A percentile compares a stretch with the other conserved stretches of the same genome.
phyloP scores from a whole-genome alignment of 1,140 invertebrate species.

The Alviniconcha marisindica region DNA sequence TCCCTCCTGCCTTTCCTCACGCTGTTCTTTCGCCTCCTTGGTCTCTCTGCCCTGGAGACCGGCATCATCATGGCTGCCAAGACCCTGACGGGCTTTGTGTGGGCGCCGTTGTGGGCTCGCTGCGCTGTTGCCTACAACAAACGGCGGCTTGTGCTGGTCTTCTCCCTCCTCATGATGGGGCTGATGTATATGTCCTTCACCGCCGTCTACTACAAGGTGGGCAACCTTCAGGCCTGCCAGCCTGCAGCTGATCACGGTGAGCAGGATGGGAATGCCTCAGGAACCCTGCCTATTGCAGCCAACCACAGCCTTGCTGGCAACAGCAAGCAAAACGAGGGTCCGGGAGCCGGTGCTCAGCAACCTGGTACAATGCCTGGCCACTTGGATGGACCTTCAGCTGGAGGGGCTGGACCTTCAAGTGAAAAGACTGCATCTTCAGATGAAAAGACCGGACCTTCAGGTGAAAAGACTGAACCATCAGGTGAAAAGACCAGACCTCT shows the following conservation, averaged over 20 bases:
- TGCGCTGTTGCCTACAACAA: constrained; percentile 66
- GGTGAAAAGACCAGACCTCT: too few species aligned
- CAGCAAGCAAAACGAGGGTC: too few species aligned
- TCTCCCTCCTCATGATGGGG: constrained; percentile 68
- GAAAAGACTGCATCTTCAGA: too few species aligned
- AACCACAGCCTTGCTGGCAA: neutral
- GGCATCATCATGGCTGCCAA: constrained; percentile 69
- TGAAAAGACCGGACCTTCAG: too few species aligned
- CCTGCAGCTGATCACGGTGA: neutral
- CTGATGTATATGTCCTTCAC: constrained; percentile 64
- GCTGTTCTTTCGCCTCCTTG: constrained; percentile 68
- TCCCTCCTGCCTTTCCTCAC: constrained; percentile 72
- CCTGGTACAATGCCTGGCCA: too few species aligned
- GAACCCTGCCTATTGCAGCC: too few species aligned
- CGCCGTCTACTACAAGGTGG: constrained; percentile 51
- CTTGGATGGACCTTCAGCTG: too few species aligned
- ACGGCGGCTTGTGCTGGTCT: constrained; percentile 63
- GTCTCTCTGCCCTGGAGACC: constrained; percentile 67
- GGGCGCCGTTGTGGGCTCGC: constrained; percentile 70
- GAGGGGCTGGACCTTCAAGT: too few species aligned
- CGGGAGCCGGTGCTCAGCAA: neutral
- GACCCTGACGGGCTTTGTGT: constrained; percentile 66
- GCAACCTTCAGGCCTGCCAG: neutral
- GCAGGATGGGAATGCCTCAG: neutral
- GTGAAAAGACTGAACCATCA: too few species aligned